Percentiles rank a stretch among this genome's conserved stretches.
These are phyloP conservation scores for Nesidiocoris tenuis DNA, from an alignment of 2,888 invertebrate genomes.

Conservation along the genomic window DNA sequence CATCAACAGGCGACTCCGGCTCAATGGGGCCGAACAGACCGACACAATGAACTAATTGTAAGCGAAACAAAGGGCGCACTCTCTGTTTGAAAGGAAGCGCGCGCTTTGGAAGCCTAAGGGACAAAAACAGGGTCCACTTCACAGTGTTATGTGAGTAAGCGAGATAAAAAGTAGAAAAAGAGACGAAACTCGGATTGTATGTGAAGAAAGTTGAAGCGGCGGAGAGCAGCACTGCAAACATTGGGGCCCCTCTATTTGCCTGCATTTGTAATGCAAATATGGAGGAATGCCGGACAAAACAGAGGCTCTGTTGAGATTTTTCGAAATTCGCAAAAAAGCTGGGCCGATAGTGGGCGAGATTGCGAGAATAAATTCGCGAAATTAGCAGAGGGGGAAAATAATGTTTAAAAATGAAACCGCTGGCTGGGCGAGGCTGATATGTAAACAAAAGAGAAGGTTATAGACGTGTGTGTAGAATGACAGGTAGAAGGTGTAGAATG, in stretches of 20 bases:
- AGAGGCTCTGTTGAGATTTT: neutral
- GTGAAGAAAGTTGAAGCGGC: neutral
- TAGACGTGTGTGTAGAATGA: too few species aligned
- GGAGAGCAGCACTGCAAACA: neutral
- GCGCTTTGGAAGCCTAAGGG: neutral
- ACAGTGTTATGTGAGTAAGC: neutral
- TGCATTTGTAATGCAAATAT: slow-evolving; percentile 29
- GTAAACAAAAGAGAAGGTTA: too few species aligned
- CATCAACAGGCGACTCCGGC: neutral
- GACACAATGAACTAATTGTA: neutral
- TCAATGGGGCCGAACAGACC: neutral
- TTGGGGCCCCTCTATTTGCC: slow-evolving; percentile 21
- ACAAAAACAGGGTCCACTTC: neutral
- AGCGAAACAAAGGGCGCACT: neutral
- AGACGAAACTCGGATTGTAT: neutral
- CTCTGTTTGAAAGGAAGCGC: neutral
- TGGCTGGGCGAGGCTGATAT: too few species aligned
- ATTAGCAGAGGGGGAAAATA: too few species aligned
- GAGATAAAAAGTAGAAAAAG: neutral
- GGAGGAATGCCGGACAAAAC: slow-evolving; percentile 4
- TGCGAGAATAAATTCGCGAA: too few species aligned
- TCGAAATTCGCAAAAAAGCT: too few species aligned
- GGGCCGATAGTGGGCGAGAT: too few species aligned
- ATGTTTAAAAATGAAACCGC: too few species aligned
- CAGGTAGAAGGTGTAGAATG: too few species aligned